phyloP scores from a whole-genome alignment of 2,888 invertebrate genomes.

The Bellardia pandia region DNA sequence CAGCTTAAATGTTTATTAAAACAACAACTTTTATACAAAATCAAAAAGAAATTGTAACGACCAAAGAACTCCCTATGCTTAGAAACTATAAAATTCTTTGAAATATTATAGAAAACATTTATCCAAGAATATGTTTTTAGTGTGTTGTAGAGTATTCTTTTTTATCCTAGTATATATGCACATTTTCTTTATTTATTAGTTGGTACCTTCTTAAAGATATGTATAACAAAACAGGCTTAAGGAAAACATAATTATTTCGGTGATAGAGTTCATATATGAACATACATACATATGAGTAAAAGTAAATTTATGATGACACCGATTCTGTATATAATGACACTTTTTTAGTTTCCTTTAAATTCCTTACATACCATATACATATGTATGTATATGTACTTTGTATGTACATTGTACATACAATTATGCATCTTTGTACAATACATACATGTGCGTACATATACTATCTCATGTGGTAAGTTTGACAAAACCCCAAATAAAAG shows the following conservation, averaged over 20 bases:
- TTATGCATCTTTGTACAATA: neutral
- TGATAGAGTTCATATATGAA: neutral
- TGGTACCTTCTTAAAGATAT: neutral
- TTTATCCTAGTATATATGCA: neutral
- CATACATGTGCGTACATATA: neutral
- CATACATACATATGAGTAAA: constrained; percentile 3
- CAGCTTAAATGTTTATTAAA: constrained; percentile 9
- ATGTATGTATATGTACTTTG: too few relatives aligned
- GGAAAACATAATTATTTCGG: neutral
- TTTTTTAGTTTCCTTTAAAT: constrained; percentile 27
- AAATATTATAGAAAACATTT: neutral
- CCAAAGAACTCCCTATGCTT: neutral
- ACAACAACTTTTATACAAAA: neutral
- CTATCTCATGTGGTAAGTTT: neutral
- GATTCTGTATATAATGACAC: constrained; percentile 19
- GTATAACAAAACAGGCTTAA: neutral
- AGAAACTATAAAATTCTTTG: too few relatives aligned
- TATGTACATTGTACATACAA: neutral
- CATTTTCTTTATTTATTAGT: neutral
- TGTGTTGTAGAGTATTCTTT: neutral
- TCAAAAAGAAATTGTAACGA: neutral
- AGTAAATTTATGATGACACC: constrained; percentile 36
- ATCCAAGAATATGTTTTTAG: neutral
- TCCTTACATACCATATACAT: neutral
- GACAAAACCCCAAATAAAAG: constrained; percentile 10